phyloP scores from a whole-genome alignment of 2,888 invertebrate genomes.

The Drosophila sordidula region DNA sequence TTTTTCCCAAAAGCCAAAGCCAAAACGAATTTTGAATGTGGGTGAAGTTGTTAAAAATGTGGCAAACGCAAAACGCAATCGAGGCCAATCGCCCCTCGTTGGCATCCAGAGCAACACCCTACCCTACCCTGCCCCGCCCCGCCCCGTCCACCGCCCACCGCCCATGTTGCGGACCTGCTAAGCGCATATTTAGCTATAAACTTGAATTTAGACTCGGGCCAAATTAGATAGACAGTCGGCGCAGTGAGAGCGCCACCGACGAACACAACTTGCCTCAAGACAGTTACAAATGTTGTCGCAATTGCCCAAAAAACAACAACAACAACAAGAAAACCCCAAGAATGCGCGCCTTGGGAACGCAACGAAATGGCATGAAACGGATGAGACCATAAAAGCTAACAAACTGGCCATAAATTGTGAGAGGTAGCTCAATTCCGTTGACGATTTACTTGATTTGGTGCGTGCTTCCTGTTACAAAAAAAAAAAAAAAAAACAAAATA shows the following conservation, averaged over 20 bases:
- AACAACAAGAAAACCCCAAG: constrained; percentile 6
- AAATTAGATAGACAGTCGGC: constrained; percentile 60
- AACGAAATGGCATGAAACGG: constrained; percentile 22
- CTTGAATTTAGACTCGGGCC: constrained; percentile 72
- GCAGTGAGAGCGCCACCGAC: constrained; percentile 21
- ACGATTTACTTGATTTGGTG: constrained; percentile 5
- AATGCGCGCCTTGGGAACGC: constrained; percentile 30
- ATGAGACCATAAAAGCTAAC: constrained; percentile 19
- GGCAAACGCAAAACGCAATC: constrained; percentile 63
- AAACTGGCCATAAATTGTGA: background rate
- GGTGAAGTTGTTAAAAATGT: constrained; percentile 76
- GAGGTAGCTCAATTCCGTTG: constrained; percentile 1
- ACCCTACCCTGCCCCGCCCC: background rate
- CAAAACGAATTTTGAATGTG: constrained; percentile 78
- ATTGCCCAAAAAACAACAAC: constrained; percentile 33
- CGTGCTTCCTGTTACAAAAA: constrained; percentile 14
- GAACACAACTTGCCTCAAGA: constrained; percentile 15
- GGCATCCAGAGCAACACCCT: constrained; percentile 37
- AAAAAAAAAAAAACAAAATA: too few species aligned
- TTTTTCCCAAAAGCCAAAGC: constrained; percentile 58
- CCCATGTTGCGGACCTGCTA: constrained; percentile 25
- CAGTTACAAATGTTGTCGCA: constrained; percentile 39
- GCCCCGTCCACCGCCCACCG: background rate
- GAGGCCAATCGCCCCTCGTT: constrained; percentile 55
- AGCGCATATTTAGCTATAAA: constrained; percentile 75